Evolutionary conservation across 2,888 invertebrate species (phyloP).

Genomic region (Stegophylla sp.): DNA sequence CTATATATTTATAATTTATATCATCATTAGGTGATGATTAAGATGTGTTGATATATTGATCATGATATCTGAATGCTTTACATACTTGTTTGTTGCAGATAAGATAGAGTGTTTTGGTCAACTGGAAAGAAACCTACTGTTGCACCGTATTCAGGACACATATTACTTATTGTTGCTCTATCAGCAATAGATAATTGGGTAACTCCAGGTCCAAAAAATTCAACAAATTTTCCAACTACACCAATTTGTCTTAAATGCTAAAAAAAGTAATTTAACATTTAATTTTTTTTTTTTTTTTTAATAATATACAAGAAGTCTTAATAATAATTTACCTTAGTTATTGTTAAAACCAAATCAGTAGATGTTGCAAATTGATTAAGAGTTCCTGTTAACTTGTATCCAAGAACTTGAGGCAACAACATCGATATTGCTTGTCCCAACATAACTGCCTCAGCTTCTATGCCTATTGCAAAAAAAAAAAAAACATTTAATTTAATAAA

Average conservation of each 20-base stretch:
- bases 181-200: conserved; percentile 91
- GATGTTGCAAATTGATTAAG: conserved; percentile 86
- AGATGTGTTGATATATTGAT: too few species aligned
- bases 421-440: conserved; percentile 96
- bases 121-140: conserved; percentile 95
- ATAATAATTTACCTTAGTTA: conserved; percentile 79
- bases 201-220: conserved; percentile 96
- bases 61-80: too few species aligned
- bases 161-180: conserved; percentile 96
- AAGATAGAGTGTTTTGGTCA: conserved; percentile 80
- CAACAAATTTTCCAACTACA: conserved; percentile 98
- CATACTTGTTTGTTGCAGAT: conserved; percentile 83
- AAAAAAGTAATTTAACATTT: conserved; percentile 63
- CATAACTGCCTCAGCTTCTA: conserved; percentile 99
- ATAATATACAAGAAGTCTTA: neutral
- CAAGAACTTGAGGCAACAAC: conserved; percentile 94
- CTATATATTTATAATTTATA: too few species aligned
- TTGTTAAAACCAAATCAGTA: conserved; percentile 95
- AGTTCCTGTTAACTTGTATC: conserved; percentile 85
- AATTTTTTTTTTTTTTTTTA: too few species aligned
- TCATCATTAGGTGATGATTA: too few species aligned
- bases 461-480: conserved; percentile 68
- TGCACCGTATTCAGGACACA: conserved; percentile 98
- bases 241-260: conserved; percentile 89
- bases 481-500: neutral